Base-by-base conservation (phyloP, 2,888 invertebrate species). In the Sphaerophoria rueppellii region DNA sequence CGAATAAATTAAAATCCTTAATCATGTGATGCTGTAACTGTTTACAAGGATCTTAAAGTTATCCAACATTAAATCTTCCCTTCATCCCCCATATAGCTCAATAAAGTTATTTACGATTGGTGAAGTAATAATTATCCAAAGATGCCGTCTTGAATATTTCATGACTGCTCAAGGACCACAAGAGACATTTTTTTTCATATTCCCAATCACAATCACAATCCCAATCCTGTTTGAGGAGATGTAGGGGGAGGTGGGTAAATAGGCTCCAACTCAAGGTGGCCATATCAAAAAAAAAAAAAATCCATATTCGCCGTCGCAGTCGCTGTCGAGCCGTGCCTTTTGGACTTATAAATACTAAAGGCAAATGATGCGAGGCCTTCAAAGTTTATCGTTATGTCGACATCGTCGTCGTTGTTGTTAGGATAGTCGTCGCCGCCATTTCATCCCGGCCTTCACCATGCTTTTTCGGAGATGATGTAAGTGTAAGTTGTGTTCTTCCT, bases 401-500 rank as follows among this genome's bases (percentile, higher is more conserved):
- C 67, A 71, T 79, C 48, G 69, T 63, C 57, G 52, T 43, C 24
- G 37, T 50, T 37, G 34, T 58, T 6, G n/a, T 16, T 43, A 32
- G 11, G 48, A 6, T 7, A 5, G n/a, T 6, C n/a, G n/a, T 34
- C 34, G 11, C 24, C 40, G 12, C 16, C 32, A 24, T 24, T 24
- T 24, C 24, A 24, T 24, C 35, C 37, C 24, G 48, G n/a, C 52
- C 16, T 73, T 48, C 52, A 34, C 50, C 43, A 60, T 65, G 40
- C 65, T 35, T 24, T 34, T 52, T 52, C 57, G 11, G 46, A 54
- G 43, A 50, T 7, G 40, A 7, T 16, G 24, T 82, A 43, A 24
- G 24, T 82, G 71, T 50, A 46, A 63, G 73, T 74, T 67, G 70
- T 71, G 55, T 63, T 50, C 75, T 79, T 82, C 79, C 67, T 71